Evolutionary conservation across 2,888 invertebrate species (phyloP).

Genomic region (Morpho helenor): DNA sequence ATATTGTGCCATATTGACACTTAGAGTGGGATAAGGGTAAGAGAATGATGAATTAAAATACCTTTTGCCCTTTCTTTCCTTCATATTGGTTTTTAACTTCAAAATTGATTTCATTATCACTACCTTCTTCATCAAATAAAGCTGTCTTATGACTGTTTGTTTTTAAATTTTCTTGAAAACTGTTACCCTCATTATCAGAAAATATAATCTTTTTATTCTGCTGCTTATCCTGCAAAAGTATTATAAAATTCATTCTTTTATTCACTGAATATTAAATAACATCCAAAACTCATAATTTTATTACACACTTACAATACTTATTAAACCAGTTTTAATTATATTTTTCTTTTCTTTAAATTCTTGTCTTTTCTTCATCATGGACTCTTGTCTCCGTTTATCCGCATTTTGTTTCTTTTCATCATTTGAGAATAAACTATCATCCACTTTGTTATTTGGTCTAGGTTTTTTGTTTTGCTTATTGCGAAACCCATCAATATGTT

Average conservation of each 20-base stretch:
- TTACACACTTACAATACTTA: conserved; percentile 76
- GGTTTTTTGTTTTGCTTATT: background rate
- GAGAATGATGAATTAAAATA: conserved; percentile 28
- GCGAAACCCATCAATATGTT: conserved; percentile 1
- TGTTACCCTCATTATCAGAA: conserved; percentile 62
- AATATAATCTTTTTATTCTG: conserved; percentile 82
- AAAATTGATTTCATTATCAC: conserved; percentile 77
- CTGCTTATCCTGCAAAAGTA: conserved; percentile 64
- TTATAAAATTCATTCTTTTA: conserved; percentile 15
- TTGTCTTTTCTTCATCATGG: conserved; percentile 81
- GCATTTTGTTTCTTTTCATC: conserved; percentile 27
- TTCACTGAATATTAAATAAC: no score
- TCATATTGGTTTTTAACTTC: conserved; percentile 83
- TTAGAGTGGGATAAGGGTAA: background rate
- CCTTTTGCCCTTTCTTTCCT: conserved; percentile 82
- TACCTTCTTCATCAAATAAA: conserved; percentile 76
- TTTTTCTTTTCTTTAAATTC: conserved; percentile 82
- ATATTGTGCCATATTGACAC: no score
- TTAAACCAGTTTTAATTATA: conserved; percentile 82
- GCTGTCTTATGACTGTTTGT: conserved; percentile 35
- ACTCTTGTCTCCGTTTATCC: conserved; percentile 80
- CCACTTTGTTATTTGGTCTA: conserved; percentile 3
- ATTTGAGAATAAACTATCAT: conserved; percentile 9
- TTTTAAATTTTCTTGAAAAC: conserved; percentile 16
- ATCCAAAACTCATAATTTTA: background rate